Percentiles rank a stretch among this genome's conserved stretches.
Conservation (phyloP, 1,140 invertebrate species). For the Drosophila obscura region DNA sequence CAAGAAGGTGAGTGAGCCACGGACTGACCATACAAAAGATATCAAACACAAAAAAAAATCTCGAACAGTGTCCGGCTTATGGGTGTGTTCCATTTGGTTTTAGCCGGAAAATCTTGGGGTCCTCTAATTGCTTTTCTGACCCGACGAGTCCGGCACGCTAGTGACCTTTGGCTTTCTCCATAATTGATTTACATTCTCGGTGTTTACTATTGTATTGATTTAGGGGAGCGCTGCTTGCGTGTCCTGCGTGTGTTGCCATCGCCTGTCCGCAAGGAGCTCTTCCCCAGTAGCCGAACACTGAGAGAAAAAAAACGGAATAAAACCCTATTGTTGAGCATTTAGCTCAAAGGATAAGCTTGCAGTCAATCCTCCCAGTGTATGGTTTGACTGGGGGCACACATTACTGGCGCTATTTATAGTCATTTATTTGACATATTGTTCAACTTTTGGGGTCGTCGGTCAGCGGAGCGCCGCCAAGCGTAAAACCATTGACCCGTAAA, state of each 20-base stretch:
- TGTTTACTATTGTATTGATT: slow-evolving; percentile 59
- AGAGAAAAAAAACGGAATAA: background rate
- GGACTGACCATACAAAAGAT: slow-evolving; percentile 18
- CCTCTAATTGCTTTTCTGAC: slow-evolving; percentile 67
- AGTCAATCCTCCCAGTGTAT: slow-evolving; percentile 8
- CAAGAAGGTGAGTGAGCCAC: slow-evolving; percentile 61
- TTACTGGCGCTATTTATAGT: slow-evolving; percentile 65
- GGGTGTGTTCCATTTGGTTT: slow-evolving; percentile 58
- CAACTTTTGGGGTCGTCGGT: slow-evolving; percentile 58
- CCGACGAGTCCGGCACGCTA: slow-evolving; percentile 46
- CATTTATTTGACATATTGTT: slow-evolving; percentile 65
- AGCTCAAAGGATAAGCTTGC: too few relatives aligned
- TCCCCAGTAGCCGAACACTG: slow-evolving; percentile 17
- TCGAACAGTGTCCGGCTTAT: slow-evolving; percentile 21
- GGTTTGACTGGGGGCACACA: slow-evolving; percentile 19
- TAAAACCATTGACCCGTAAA: slow-evolving; percentile 73
- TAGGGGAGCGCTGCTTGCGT: slow-evolving; percentile 68
- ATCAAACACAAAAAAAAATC: slow-evolving; percentile 14
- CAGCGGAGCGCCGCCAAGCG: slow-evolving; percentile 43
- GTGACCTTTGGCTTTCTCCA: slow-evolving; percentile 34
- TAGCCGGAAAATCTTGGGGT: slow-evolving; percentile 36
- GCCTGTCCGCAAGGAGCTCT: slow-evolving; percentile 22
- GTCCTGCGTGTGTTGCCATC: slow-evolving; percentile 56
- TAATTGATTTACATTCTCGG: slow-evolving; percentile 76
- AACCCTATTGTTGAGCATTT: too few relatives aligned